Evolutionary conservation across 2,113 vertebrate genomes (phyloP), one percentile per base, ranked within the genome.

Genomic region (Sceloporus undulatus): DNA sequence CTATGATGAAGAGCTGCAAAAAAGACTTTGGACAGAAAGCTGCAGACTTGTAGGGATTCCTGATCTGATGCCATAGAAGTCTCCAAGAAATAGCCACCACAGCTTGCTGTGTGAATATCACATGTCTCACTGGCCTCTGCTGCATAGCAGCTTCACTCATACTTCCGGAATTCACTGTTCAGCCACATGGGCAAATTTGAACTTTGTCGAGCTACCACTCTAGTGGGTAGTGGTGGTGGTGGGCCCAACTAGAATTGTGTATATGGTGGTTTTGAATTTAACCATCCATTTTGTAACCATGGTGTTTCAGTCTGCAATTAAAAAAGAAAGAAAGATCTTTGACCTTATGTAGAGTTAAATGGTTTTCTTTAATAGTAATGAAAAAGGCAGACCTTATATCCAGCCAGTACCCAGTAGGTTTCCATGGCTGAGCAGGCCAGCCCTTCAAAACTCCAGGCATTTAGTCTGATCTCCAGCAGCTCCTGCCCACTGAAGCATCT

Each of bases 1-100:
- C 0, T 98, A 98, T 16, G 94, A 98, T 73, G 86, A 78, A 0
- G 92, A 95, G 42, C 94, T 99, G 16, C 98, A 99, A 90, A 95
- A 86, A 9, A 79, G 93, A 85, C 96, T 99, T 87, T 99, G 98
- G 98, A 96, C 94, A 82, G 94, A 93, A 84, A 99, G 98, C 95
- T 98, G 98, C 88, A 92, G 92, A 56, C 94, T 99, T 52, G 95
- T 94, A 70, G 97, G 97, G 4, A 93, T 98, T 80, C 76, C 73
- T 0, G 94, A 97, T 29, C 8, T 85, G 66, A 87, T 82, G 85
- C 48, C 0, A 42, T 10, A 88, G 88, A 79, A 52, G 88, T 85
- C 82, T 73, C 79, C 18, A 93, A 94, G 85, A 91, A 87, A 76
- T 91, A 92, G 77, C 76, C 70, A 83, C 84, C 70, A 83, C 84